Evolutionary conservation across 64 coral and sea anemone species (phyloP).

Genomic region (Cladopsammia gracilis): DNA sequence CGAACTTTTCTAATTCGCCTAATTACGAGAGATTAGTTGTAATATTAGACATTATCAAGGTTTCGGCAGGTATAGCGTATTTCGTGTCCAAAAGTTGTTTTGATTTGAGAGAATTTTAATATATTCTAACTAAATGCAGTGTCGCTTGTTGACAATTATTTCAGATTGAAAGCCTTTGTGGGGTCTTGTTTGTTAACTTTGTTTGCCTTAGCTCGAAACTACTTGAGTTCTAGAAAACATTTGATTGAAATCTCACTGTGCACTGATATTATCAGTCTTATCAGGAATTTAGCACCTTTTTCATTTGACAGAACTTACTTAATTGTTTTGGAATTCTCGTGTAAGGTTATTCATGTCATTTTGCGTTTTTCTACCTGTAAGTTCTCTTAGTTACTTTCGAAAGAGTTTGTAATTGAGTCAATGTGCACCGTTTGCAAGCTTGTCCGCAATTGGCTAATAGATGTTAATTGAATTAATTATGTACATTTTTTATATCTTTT

Average conservation of each 20-base stretch:
- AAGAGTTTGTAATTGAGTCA: no score
- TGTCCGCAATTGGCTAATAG: no score
- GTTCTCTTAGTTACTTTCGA: no score
- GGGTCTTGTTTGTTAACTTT: neutral
- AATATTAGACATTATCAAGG: neutral
- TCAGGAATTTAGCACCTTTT: neutral
- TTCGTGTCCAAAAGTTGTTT: neutral
- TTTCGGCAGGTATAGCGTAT: neutral
- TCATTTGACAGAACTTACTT: no score
- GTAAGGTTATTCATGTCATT: no score
- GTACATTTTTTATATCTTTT: no score
- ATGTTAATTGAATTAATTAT: no score
- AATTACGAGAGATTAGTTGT: neutral
- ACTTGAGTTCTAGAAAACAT: neutral
- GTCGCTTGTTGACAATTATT: neutral
- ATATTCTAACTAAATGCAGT: neutral
- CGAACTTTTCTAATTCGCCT: neutral
- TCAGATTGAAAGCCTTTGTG: neutral
- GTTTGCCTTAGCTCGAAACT: neutral
- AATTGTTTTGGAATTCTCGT: neutral
- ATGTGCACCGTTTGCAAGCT: no score
- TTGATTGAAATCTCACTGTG: neutral
- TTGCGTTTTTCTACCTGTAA: no score
- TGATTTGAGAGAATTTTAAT: neutral
- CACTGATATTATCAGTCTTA: neutral